Conservation (phyloP, 2,888 invertebrate species). For the Ophion ventricosus region DNA sequence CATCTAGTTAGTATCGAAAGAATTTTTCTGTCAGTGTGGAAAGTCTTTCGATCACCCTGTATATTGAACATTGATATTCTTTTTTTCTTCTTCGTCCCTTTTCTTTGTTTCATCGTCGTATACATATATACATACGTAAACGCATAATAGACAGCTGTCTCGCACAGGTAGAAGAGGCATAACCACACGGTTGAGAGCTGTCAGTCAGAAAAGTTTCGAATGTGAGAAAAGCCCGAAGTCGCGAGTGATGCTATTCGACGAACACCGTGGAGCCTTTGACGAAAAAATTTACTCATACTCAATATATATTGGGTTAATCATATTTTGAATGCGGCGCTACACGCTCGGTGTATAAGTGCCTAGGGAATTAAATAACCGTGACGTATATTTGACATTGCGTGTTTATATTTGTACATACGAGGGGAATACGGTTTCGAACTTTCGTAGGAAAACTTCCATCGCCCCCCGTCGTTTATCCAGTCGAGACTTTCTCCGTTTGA, state of each 20-base stretch:
- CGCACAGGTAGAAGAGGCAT: constrained; percentile 29
- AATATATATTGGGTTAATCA: neutral
- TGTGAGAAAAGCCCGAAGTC: constrained; percentile 23
- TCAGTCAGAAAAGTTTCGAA: constrained; percentile 59
- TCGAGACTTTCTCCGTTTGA: neutral
- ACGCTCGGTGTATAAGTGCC: neutral
- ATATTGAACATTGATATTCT: neutral
- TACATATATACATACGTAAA: neutral
- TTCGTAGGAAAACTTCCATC: neutral
- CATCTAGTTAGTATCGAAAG: no score
- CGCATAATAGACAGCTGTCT: constrained; percentile 25
- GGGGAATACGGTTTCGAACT: no score
- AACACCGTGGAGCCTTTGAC: constrained; percentile 3
- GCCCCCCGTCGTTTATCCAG: neutral
- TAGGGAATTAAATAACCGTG: neutral
- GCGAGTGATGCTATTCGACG: constrained; percentile 19
- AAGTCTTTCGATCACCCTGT: neutral
- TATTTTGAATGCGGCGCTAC: neutral
- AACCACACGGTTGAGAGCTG: constrained; percentile 47
- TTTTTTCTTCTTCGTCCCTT: no score
- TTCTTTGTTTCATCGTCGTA: constrained; percentile 15
- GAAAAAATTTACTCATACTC: constrained; percentile 14
- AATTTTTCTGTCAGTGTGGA: no score
- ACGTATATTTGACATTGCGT: neutral
- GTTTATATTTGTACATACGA: no score